phyloP scores from a whole-genome alignment of 2,888 invertebrate species.

The Orthosia incerta region DNA sequence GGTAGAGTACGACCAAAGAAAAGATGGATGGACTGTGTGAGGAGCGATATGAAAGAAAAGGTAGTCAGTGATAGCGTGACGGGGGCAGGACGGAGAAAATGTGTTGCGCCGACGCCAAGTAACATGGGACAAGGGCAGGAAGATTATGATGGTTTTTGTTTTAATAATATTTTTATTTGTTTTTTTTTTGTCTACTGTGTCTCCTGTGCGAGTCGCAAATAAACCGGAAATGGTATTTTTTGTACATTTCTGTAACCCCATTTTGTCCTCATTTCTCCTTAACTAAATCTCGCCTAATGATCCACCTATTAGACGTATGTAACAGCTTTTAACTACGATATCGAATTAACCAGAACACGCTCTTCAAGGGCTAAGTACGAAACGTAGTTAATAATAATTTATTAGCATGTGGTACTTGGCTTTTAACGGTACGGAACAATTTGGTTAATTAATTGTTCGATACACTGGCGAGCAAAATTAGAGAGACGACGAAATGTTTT shows the following conservation, averaged over 20 bases:
- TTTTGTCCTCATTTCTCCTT: background rate
- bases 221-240: too few species aligned
- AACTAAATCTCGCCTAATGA: slow-evolving; percentile 13
- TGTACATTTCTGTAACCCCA: background rate
- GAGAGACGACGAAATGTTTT: slow-evolving; percentile 2
- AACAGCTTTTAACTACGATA: slow-evolving; percentile 34
- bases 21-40: too few species aligned
- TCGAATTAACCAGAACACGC: slow-evolving; percentile 50
- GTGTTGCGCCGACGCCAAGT: too few species aligned
- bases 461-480: slow-evolving; percentile 53
- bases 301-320: slow-evolving; percentile 7
- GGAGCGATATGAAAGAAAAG: too few species aligned
- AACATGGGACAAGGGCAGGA: too few species aligned
- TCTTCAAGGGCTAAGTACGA: slow-evolving; percentile 40
- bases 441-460: slow-evolving; percentile 74
- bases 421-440: slow-evolving; percentile 71
- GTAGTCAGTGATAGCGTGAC: too few species aligned
- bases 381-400: slow-evolving; percentile 61
- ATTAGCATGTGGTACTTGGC: slow-evolving; percentile 60
- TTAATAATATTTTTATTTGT: too few species aligned
- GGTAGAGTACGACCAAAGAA: too few species aligned
- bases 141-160: too few species aligned
- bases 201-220: too few species aligned
- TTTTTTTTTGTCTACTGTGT: too few species aligned
- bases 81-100: too few species aligned